A percentile compares a stretch with the other conserved stretches of the same genome.
Conservation (phyloP, 2,797 vertebrate species). For the Carcharodon carcharias region DNA sequence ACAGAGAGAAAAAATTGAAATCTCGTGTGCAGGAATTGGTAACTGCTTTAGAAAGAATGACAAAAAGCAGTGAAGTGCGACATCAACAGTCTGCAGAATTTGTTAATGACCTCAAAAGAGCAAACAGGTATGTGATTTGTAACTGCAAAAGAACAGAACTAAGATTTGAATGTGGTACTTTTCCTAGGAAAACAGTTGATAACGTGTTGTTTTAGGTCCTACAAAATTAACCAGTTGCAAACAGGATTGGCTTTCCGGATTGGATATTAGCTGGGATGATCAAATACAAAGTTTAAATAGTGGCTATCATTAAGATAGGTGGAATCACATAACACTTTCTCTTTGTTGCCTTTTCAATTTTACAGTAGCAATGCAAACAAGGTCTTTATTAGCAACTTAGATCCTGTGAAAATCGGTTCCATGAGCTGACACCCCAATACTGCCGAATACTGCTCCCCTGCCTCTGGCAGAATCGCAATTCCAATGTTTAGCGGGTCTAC, state of each 20-base stretch:
- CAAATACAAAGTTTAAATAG: neutral
- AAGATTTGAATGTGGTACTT: neutral
- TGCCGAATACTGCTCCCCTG: neutral
- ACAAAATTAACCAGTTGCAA: neutral
- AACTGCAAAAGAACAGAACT: neutral
- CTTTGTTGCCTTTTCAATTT: neutral
- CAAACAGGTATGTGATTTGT: conserved; percentile 57
- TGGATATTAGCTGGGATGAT: neutral
- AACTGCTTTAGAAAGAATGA: conserved; percentile 71
- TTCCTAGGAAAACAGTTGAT: neutral
- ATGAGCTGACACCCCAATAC: neutral
- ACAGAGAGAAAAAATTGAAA: conserved; percentile 78
- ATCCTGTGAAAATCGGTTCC: neutral
- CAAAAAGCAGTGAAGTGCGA: conserved; percentile 75
- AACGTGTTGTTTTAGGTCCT: neutral
- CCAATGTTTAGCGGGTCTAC: neutral
- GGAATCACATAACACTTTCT: neutral
- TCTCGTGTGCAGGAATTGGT: conserved; percentile 73
- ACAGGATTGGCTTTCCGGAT: neutral
- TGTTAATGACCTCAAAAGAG: conserved; percentile 75
- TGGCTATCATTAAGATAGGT: neutral
- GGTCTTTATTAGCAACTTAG: neutral
- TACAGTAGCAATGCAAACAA: neutral
- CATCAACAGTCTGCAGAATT: conserved; percentile 80
- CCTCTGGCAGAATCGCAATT: neutral